Conservation (phyloP, 2,888 invertebrate genomes). For the Andrena fulva region DNA sequence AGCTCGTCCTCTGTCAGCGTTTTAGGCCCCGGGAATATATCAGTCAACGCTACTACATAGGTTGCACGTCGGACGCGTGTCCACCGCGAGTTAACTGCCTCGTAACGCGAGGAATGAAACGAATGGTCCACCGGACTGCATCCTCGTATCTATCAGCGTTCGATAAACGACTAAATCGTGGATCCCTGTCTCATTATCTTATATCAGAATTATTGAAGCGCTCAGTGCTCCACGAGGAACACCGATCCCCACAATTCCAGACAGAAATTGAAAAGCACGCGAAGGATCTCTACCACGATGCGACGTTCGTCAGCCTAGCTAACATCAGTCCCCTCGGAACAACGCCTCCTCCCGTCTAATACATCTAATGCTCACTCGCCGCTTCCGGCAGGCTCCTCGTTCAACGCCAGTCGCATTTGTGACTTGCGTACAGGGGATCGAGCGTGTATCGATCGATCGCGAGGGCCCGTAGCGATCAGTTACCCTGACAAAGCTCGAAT, state of each 20-base stretch:
- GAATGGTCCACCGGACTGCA: background rate
- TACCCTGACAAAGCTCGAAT: conserved; percentile 74
- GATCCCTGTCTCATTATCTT: background rate
- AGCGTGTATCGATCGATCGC: conserved; percentile 79
- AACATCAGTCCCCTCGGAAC: conserved; percentile 5
- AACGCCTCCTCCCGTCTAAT: conserved; percentile 62
- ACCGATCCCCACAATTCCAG: background rate
- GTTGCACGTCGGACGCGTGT: conserved; percentile 22
- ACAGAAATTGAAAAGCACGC: conserved; percentile 8
- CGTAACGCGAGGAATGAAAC: conserved; percentile 9
- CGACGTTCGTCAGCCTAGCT: conserved; percentile 36
- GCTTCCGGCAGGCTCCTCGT: conserved; percentile 70
- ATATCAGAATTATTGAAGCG: background rate
- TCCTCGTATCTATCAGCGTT: background rate
- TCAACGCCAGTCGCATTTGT: conserved; percentile 72
- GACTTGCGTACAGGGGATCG: conserved; percentile 72
- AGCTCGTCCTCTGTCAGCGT: conserved; percentile 48
- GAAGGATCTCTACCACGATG: conserved; percentile 32
- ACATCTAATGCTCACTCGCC: conserved; percentile 66
- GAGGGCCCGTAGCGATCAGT: conserved; percentile 71
- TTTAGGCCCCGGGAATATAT: conserved; percentile 43
- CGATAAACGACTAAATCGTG: background rate
- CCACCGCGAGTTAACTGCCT: background rate
- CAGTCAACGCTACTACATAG: conserved; percentile 35
- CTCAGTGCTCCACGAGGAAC: background rate